Conservation (phyloP, 2,888 invertebrate genomes). For the Cheilosia pagana region DNA sequence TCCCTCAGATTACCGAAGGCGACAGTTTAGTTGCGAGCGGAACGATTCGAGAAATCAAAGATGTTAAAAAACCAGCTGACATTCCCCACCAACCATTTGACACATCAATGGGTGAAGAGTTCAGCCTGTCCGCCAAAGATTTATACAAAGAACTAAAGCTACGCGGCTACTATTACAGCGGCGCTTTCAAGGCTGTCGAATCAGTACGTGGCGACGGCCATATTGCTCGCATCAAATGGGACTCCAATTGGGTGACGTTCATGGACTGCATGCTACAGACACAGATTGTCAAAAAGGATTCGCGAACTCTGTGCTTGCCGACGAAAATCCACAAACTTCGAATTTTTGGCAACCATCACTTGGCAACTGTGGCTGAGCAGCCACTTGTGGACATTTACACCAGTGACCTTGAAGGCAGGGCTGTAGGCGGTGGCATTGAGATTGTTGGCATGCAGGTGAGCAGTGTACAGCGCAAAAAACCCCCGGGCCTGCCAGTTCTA, state of each 20-base stretch:
- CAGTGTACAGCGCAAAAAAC: slow-evolving; percentile 87
- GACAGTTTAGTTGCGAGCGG: slow-evolving; percentile 83
- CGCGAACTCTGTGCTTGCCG: slow-evolving; percentile 88
- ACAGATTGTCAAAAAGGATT: slow-evolving; percentile 87
- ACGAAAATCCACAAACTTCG: slow-evolving; percentile 88
- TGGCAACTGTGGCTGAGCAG: slow-evolving; percentile 81
- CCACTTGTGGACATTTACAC: slow-evolving; percentile 76
- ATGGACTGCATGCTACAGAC: slow-evolving; percentile 94
- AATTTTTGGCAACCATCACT: slow-evolving; percentile 87
- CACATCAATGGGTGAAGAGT: slow-evolving; percentile 82
- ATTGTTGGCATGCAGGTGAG: slow-evolving; percentile 89
- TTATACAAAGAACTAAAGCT: slow-evolving; percentile 88
- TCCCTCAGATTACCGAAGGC: slow-evolving; percentile 84
- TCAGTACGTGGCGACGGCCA: slow-evolving; percentile 77
- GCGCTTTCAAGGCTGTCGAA: slow-evolving; percentile 76
- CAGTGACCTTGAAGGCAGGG: slow-evolving; percentile 59
- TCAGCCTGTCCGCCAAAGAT: slow-evolving; percentile 85
- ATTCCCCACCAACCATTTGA: slow-evolving; percentile 39
- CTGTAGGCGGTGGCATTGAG: slow-evolving; percentile 89
- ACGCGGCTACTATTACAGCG: slow-evolving; percentile 86
- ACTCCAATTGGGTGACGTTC: slow-evolving; percentile 92
- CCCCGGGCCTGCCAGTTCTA: slow-evolving; percentile 88
- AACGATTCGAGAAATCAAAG: slow-evolving; percentile 79
- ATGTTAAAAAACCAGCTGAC: slow-evolving; percentile 51
- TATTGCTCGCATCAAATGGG: slow-evolving; percentile 85